Percentiles rank a stretch among this genome's conserved stretches.
These are phyloP conservation scores for Drosophila asahinai DNA, from an alignment of 1,140 invertebrate species.

Conservation along the genomic window DNA sequence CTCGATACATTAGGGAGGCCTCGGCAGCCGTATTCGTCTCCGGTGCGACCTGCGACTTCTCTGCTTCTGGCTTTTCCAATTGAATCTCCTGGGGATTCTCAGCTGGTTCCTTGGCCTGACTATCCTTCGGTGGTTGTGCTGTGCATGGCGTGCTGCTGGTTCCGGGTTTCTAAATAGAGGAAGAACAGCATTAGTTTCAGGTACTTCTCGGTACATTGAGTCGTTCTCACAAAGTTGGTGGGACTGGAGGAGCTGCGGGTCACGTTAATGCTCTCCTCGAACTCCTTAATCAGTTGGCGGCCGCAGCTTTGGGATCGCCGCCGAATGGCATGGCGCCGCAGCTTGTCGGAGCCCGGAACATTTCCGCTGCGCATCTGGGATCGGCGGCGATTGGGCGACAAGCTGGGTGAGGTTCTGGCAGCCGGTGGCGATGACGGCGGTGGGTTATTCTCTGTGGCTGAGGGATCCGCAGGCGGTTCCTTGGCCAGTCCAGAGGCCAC, in stretches of 20 bases:
- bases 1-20: conserved; percentile 1
- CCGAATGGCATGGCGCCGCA: conserved; percentile 62
- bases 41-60: not conserved
- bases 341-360: conserved; percentile 54
- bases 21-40: not conserved
- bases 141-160: conserved; percentile 47
- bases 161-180: conserved; percentile 29
- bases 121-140: not conserved
- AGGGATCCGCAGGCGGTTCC: too few relatives aligned
- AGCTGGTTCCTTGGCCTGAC: not conserved
- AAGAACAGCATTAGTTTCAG: not conserved
- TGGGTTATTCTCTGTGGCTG: not conserved
- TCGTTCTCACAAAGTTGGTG: conserved; percentile 44
- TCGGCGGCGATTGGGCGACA: conserved; percentile 5
- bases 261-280: conserved; percentile 24
- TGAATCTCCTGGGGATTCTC: not conserved
- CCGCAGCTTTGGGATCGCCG: conserved; percentile 58
- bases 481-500: not conserved
- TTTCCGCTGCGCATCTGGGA: conserved; percentile 29
- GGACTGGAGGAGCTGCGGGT: conserved; percentile 24
- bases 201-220: not conserved
- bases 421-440: conserved; percentile 1
- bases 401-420: not conserved
- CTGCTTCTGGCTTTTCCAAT: not conserved
- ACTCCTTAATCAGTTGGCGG: conserved; percentile 59